Evolutionary conservation across 2,113 vertebrate genomes (phyloP), one percentile per base, ranked within the genome.

Genomic region (Myxocyprinus asiaticus): DNA sequence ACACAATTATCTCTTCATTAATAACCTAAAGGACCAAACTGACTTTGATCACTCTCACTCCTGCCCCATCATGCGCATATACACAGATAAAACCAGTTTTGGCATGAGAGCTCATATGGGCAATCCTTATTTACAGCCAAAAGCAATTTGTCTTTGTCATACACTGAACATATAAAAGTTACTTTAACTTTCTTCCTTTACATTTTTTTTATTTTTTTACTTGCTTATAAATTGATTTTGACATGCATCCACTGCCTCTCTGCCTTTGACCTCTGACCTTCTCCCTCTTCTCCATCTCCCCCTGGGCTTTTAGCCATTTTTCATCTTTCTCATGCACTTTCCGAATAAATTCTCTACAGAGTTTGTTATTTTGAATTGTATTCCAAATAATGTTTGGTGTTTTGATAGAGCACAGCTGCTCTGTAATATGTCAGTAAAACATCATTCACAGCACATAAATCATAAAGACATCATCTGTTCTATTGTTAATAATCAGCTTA

Each of bases 181-280:
- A 69, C 77, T 81, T 81, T 47, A 44, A 47, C 43, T 82, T 22
- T 78, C 78, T 61, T 51, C 76, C 4, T 80, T 58, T 58, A 58
- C 55, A n/a, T n/a, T n/a, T n/a, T 4, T 71, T 71, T 33, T 59
- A 44, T 33, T 5, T 6, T 33, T 42, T 4, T 42, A 33, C 17
- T 59, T 59, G 9, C n/a, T 12, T 33, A 33, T 51, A 76, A 81
- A 81, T 81, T 53, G 10, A 33, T 63, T 77, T 50, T 4, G 67
- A 64, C 59, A 42, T 33, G 3, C 43, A 15, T 11, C 58, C 50
- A 42, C 10, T 33, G 22, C 9, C 58, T 68, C 22, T 66, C 76
- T 17, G 45, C 50, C 44, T 5, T 51, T 68, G 65, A 76, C 58
- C 55, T 14, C 14, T 48, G 0, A 45, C 56, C 43, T 59, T 56